These are phyloP conservation scores for Poecilia velifera DNA, from an alignment of 2,797 vertebrate species.

Conservation along the genomic window DNA sequence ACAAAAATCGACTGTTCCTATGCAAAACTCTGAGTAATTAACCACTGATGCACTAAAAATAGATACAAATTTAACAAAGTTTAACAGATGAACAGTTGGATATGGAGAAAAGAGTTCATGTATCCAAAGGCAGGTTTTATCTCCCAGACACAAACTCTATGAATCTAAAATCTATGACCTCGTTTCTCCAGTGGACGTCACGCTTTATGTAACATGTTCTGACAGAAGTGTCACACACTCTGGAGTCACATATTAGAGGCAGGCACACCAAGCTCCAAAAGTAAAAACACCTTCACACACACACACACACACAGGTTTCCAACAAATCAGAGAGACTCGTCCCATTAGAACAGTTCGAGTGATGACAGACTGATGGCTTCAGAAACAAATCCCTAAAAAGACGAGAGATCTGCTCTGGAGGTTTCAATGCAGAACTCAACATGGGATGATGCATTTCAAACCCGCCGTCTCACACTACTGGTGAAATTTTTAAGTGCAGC, in stretches of 20 bases:
- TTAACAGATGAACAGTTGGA: neutral
- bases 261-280: slow-evolving; percentile 33
- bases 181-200: slow-evolving; percentile 60
- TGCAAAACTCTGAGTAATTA: too few species aligned
- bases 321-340: slow-evolving; percentile 4
- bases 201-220: slow-evolving; percentile 63
- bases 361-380: slow-evolving; percentile 35
- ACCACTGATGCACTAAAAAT: neutral
- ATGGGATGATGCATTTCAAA: slow-evolving; percentile 9
- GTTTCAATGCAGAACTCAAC: slow-evolving; percentile 3
- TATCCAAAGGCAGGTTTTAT: neutral
- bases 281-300: slow-evolving; percentile 3
- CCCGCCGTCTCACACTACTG: slow-evolving; percentile 2
- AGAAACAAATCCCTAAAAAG: slow-evolving; percentile 16
- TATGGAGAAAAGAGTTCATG: neutral
- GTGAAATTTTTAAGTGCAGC: slow-evolving; percentile 9
- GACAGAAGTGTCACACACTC: slow-evolving; percentile 56
- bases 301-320: slow-evolving; percentile 2
- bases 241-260: slow-evolving; percentile 44
- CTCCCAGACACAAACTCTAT: slow-evolving; percentile 27
- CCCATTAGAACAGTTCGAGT: slow-evolving; percentile 24
- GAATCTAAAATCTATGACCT: slow-evolving; percentile 54
- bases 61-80: neutral
- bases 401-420: slow-evolving; percentile 9
- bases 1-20: too few species aligned